phyloP scores from a whole-genome alignment of 1,140 invertebrate species.

The Neotoxoptera formosana region DNA sequence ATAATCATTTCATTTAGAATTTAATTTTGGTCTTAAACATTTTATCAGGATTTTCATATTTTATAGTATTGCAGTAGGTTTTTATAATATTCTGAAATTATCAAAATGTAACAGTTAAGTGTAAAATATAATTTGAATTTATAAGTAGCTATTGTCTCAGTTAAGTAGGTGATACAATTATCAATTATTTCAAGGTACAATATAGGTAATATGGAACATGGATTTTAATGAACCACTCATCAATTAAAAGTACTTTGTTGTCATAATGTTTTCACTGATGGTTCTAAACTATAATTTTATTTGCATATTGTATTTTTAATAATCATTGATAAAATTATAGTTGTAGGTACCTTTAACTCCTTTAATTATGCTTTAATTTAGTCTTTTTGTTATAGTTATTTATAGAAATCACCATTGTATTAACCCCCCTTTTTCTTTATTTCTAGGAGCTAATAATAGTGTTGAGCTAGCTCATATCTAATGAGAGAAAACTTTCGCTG shows the following conservation, averaged over 20 bases:
- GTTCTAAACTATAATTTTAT: not conserved
- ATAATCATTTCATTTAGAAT: no score
- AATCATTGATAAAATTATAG: no score
- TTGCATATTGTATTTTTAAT: not conserved
- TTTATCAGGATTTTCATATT: not conserved
- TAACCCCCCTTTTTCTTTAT: not conserved
- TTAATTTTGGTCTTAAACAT: no score
- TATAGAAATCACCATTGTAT: not conserved
- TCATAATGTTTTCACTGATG: not conserved
- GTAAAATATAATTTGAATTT: not conserved
- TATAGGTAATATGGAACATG: not conserved
- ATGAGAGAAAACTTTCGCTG: not conserved
- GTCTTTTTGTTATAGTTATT: slow-evolving; percentile 5
- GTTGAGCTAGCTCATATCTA: not conserved
- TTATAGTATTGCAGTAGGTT: not conserved
- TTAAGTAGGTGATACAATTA: not conserved
- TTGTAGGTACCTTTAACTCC: not conserved
- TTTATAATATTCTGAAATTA: not conserved
- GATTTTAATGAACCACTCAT: no score
- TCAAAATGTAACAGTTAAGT: not conserved
- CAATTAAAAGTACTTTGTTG: not conserved
- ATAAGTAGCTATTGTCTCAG: not conserved
- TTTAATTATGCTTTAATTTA: not conserved
- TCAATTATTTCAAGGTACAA: not conserved
- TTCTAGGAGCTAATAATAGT: not conserved